Percentiles rank a stretch among this genome's conserved stretches.
Evolutionary conservation across 2,113 vertebrate species (phyloP).

Genomic region (Callospermophilus lateralis): DNA sequence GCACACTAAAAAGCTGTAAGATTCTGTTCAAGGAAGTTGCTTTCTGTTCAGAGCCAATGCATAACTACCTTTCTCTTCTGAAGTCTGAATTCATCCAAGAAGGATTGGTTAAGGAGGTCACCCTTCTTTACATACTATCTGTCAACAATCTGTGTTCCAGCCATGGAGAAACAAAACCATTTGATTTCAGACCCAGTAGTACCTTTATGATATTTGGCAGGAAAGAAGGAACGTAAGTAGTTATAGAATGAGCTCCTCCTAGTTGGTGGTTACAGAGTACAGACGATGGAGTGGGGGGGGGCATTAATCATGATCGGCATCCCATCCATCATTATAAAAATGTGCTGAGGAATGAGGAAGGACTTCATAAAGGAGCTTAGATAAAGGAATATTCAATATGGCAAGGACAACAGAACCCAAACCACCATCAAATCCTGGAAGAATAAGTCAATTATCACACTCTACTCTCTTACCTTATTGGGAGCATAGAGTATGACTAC

Average conservation of each 20-base stretch:
- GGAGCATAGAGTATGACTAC: not conserved
- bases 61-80: not conserved
- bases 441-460: not conserved
- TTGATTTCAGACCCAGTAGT: constrained; percentile 68
- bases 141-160: not conserved
- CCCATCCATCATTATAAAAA: constrained; percentile 22
- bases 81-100: constrained; percentile 2
- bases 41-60: not conserved
- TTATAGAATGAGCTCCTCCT: constrained; percentile 5
- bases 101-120: not conserved
- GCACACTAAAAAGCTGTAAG: not conserved
- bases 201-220: constrained; percentile 45
- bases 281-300: not conserved
- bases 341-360: constrained; percentile 24
- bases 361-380: not conserved
- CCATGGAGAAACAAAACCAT: constrained; percentile 54
- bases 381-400: not conserved
- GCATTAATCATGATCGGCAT: constrained; percentile 43
- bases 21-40: not conserved
- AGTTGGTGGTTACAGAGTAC: not conserved
- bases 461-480: not conserved
- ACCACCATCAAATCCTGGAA: not conserved
- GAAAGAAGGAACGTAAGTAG: constrained; percentile 26
- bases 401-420: not conserved
- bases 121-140: not conserved